These are phyloP conservation scores for Liodrosophila aerea DNA, from an alignment of 2,888 invertebrate genomes.

Conservation along the genomic window DNA sequence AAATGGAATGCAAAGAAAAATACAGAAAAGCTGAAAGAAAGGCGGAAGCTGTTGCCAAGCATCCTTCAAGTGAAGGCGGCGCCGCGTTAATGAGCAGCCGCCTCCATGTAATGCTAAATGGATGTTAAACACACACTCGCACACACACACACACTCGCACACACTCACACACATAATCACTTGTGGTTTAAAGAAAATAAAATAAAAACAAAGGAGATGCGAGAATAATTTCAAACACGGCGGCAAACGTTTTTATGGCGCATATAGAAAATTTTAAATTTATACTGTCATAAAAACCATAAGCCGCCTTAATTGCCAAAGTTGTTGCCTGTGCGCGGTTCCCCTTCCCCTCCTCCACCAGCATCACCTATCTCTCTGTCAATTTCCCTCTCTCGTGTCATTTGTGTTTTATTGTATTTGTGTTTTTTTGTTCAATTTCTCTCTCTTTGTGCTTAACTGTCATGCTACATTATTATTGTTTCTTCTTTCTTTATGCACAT, in stretches of 20 bases:
- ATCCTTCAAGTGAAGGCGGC: conserved; percentile 61
- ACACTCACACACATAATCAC: not conserved
- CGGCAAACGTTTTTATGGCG: conserved; percentile 57
- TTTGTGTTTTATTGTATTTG: not conserved
- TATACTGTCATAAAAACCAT: conserved; percentile 77
- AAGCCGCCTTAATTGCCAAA: conserved; percentile 77
- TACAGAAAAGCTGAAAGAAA: conserved; percentile 13
- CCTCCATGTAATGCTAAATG: conserved; percentile 41
- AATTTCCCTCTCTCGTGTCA: not conserved
- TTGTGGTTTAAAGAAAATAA: conserved; percentile 14
- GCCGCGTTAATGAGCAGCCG: conserved; percentile 64
- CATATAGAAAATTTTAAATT: conserved; percentile 70
- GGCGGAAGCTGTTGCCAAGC: conserved; percentile 58
- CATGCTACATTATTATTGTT: conserved; percentile 38
- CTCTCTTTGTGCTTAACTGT: conserved; percentile 63
- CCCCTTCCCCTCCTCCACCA: conserved; percentile 28
- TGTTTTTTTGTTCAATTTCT: conserved; percentile 51
- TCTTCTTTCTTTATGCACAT: conserved; percentile 27
- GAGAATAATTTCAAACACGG: conserved; percentile 58
- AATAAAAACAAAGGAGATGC: conserved; percentile 16
- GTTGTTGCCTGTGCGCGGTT: conserved; percentile 45
- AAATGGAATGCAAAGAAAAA: conserved; percentile 22
- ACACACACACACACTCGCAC: conserved; percentile 3
- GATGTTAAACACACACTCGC: conserved; percentile 25
- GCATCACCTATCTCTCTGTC: conserved; percentile 21